phyloP scores from a whole-genome alignment of 2,113 vertebrate genomes.

The Poeciliopsis prolifica region DNA sequence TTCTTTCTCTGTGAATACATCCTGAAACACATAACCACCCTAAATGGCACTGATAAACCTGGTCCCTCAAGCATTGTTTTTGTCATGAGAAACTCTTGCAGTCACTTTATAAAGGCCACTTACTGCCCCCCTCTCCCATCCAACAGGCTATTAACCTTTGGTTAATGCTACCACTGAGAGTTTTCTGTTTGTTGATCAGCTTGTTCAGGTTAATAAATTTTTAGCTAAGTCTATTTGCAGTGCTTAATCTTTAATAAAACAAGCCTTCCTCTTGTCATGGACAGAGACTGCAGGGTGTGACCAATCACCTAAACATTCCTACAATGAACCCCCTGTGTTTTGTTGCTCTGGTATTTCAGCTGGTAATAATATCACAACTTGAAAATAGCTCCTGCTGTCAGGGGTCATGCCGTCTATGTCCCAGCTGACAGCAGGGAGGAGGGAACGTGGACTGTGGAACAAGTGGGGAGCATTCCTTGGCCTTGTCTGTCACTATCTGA shows the following conservation, averaged over 20 bases:
- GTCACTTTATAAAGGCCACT: constrained; percentile 61
- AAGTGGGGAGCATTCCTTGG: constrained; percentile 54
- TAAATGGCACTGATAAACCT: not conserved
- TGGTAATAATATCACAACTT: constrained; percentile 75
- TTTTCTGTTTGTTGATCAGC: constrained; percentile 25
- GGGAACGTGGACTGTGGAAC: constrained; percentile 30
- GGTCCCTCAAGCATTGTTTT: constrained; percentile 34
- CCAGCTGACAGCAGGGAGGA: constrained; percentile 45
- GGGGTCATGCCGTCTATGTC: constrained; percentile 61
- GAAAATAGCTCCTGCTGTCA: constrained; percentile 76
- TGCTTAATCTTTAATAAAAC: constrained; percentile 20
- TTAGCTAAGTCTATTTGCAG: constrained; percentile 1
- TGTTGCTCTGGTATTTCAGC: constrained; percentile 62
- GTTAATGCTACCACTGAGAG: constrained; percentile 30
- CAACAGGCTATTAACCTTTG: constrained; percentile 67
- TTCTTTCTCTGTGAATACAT: constrained; percentile 3
- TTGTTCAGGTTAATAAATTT: constrained; percentile 40
- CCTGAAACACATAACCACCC: constrained; percentile 17
- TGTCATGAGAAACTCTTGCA: constrained; percentile 43
- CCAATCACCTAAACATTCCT: constrained; percentile 23
- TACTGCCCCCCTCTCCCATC: constrained; percentile 30
- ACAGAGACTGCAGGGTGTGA: constrained; percentile 9
- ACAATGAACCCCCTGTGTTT: constrained; percentile 42
- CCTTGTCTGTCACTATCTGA: constrained; percentile 56
- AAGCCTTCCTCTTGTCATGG: not conserved